Base-by-base conservation (phyloP, 2,888 invertebrate genomes). In the Troides helena region DNA sequence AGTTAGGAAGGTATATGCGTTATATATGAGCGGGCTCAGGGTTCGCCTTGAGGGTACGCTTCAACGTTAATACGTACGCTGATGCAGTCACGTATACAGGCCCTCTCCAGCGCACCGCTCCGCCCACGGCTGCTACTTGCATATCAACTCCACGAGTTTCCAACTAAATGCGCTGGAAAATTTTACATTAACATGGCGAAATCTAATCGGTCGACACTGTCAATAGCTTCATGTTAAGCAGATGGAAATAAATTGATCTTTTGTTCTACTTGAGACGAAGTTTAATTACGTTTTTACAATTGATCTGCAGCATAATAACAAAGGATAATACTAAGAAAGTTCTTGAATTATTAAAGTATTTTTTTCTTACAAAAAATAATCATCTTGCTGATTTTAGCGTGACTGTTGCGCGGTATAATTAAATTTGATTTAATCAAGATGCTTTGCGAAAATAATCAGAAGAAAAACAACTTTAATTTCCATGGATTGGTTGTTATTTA, bases 71-170 rank as follows among this genome's bases (percentile, higher is more conserved):
- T 18, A 62, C 63, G 68, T 72, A 77, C 77, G 78, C 71, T 73
- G 71, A 75, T 71, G 46, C 59, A 72, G 77, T 80, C 80, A 78
- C 78, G 78, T 79, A 78, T 70, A 69, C 77, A 68, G 69, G 65
- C 74, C 75, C 74, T 67, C 75, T 69, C 69, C 17, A 25, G 18
- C 43, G 14, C 66, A 62, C 67, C 62, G 57, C 57, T 58, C 46
- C 68, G 63, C 62, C 68, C 21, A 68, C 68, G 50, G 36, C 39
- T 68, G 17, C 30, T 50, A 53, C 58, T 36, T 58, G 30, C 36
- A 59, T 21, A 17, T 50, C 30, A 58, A 58, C 36, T 59, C 10
- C 23, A 50, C 25, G 36, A 14, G 39, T 59, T 58, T 50, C 68
- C 18, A 36, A 43, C 56, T n/a, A 57, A 57, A 21, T 57, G 56